phyloP scores from a whole-genome alignment of 2,797 vertebrate species.

The Sorex maritimensis region DNA sequence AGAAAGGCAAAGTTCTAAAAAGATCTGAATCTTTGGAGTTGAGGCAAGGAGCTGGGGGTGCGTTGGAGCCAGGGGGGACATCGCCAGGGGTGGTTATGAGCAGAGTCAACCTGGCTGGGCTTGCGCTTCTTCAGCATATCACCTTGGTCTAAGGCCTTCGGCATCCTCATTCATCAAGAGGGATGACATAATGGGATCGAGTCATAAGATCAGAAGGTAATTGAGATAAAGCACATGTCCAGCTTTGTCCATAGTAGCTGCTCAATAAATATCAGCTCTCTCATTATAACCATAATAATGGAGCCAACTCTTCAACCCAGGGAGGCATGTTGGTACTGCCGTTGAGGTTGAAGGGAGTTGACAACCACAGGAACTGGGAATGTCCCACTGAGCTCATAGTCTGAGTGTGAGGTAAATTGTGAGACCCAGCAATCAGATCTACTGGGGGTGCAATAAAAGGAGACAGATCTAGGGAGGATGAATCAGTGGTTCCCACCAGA shows the following conservation, averaged over 20 bases:
- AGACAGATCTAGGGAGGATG: background rate
- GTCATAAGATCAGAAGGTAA: background rate
- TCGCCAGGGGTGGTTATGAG: too few species aligned
- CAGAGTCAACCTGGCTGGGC: too few species aligned
- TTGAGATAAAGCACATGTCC: background rate
- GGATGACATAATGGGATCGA: background rate
- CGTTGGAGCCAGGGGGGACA: too few species aligned
- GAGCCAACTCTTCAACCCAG: background rate
- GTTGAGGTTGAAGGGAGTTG: background rate
- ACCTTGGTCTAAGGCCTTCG: background rate
- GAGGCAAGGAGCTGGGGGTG: background rate
- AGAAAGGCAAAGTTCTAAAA: background rate
- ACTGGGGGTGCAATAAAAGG: background rate
- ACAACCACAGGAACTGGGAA: background rate
- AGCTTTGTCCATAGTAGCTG: background rate
- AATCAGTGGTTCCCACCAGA: background rate
- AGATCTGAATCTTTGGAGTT: background rate
- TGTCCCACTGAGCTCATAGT: background rate
- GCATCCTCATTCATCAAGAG: background rate
- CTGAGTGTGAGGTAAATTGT: background rate
- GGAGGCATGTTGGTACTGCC: background rate
- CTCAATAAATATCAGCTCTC: conserved; percentile 34
- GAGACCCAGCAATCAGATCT: background rate
- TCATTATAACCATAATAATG: conserved; percentile 8
- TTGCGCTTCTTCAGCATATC: background rate